Percentiles rank a stretch among this genome's conserved stretches.
phyloP scores from a whole-genome alignment of 2,113 vertebrate species.

The Petromus typicus region DNA sequence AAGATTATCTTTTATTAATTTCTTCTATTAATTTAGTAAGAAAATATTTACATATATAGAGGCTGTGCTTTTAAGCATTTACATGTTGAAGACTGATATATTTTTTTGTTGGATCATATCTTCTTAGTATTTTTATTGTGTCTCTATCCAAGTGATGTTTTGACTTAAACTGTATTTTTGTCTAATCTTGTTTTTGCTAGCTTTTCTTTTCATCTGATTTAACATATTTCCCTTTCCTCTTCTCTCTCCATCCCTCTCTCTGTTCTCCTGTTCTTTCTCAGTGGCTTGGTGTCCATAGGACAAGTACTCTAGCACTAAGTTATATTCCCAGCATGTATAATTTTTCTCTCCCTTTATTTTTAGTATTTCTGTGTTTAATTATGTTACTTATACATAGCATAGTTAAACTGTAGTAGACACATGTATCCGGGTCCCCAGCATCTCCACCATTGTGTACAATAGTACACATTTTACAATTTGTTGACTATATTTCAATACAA shows the following conservation, averaged over 20 bases:
- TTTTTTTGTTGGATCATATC: too few relatives aligned
- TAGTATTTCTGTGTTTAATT: constrained; percentile 43
- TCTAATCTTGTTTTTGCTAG: too few relatives aligned
- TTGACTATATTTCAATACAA: neutral
- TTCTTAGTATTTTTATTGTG: too few relatives aligned
- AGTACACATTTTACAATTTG: too few relatives aligned
- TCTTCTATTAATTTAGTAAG: constrained; percentile 27
- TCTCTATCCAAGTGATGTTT: too few relatives aligned
- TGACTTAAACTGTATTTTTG: too few relatives aligned
- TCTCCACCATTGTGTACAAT: too few relatives aligned
- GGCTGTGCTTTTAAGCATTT: constrained; percentile 19
- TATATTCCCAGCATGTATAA: neutral
- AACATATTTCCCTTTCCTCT: neutral
- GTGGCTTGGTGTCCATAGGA: neutral
- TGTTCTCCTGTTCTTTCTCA: neutral
- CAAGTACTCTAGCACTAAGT: neutral
- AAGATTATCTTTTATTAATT: neutral
- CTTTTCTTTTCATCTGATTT: too few relatives aligned
- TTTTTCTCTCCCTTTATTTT: constrained; percentile 53
- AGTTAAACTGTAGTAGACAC: neutral
- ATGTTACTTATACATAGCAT: neutral
- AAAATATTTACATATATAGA: neutral
- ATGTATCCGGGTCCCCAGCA: too few relatives aligned
- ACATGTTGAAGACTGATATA: neutral
- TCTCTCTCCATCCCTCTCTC: neutral